A percentile compares a stretch with the other conserved stretches of the same genome.
These are phyloP conservation scores for Styela clava DNA, from an alignment of 23 tunicate species.

Conservation along the genomic window DNA sequence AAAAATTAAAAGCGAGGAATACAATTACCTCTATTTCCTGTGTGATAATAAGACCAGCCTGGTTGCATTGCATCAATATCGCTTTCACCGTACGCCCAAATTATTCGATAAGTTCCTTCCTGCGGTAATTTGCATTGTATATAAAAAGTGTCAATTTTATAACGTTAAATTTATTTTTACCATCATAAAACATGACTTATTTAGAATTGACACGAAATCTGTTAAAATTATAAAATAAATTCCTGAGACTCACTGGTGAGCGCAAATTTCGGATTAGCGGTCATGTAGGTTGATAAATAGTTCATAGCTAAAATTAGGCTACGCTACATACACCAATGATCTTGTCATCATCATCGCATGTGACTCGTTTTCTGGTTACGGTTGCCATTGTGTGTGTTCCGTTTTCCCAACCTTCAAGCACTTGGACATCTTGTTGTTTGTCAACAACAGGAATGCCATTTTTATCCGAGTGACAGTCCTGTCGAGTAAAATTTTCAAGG, in stretches of 20 bases:
- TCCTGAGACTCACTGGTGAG: too few species aligned
- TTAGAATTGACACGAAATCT: too few species aligned
- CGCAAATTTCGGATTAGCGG: too few species aligned
- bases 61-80: not conserved
- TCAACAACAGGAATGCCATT: constrained; percentile 14
- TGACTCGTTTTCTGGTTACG: not conserved
- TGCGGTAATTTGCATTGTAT: too few species aligned
- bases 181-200: too few species aligned
- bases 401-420: constrained; percentile 13
- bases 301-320: too few species aligned
- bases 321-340: not conserved
- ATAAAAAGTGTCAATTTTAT: too few species aligned
- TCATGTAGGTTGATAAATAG: too few species aligned
- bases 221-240: too few species aligned
- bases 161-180: too few species aligned
- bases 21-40: not conserved
- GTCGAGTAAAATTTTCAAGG: too few species aligned
- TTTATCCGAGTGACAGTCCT: constrained; percentile 15
- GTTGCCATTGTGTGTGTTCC: constrained; percentile 15
- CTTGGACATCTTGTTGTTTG: constrained; percentile 10
- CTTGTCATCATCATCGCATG: constrained; percentile 13
- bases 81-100: not conserved
- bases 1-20: too few species aligned
- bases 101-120: not conserved
- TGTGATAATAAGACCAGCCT: not conserved